These are phyloP conservation scores for Pseudocheirus occidentalis DNA, from an alignment of 2,797 vertebrate species.

Conservation along the genomic window DNA sequence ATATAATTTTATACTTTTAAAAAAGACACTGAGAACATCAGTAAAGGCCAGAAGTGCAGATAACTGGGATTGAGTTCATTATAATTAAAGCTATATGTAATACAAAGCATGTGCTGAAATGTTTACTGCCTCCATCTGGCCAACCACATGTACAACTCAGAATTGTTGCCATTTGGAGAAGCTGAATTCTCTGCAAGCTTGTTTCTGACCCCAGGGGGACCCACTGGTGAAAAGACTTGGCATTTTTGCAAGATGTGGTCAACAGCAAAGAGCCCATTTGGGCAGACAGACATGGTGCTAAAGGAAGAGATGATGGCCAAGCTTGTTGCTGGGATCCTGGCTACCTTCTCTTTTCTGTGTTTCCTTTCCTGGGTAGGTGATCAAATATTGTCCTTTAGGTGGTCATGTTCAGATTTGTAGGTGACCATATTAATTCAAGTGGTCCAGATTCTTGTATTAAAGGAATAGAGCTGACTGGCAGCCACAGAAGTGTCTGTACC, in stretches of 20 bases:
- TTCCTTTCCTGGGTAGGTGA: neutral
- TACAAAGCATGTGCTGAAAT: neutral
- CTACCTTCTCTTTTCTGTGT: neutral
- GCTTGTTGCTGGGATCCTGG: neutral
- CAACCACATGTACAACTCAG: neutral
- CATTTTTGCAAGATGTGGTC: neutral
- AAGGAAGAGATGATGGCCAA: neutral
- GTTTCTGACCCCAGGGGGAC: neutral
- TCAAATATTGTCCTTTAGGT: neutral
- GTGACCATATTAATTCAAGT: neutral
- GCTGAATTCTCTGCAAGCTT: neutral
- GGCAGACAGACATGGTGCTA: neutral
- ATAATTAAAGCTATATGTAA: neutral
- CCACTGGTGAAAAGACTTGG: neutral
- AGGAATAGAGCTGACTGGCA: neutral
- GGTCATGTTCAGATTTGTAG: neutral
- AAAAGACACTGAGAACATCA: constrained; percentile 24
- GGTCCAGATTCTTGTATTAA: neutral
- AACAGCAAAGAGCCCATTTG: neutral
- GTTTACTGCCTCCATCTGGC: neutral
- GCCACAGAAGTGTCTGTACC: neutral
- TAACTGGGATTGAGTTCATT: constrained; percentile 45
- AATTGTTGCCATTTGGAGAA: neutral
- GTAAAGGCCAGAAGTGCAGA: constrained; percentile 46
- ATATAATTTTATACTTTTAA: constrained; percentile 27